phyloP scores from a whole-genome alignment of 2,113 vertebrate genomes.

The Oryzias curvinotus region DNA sequence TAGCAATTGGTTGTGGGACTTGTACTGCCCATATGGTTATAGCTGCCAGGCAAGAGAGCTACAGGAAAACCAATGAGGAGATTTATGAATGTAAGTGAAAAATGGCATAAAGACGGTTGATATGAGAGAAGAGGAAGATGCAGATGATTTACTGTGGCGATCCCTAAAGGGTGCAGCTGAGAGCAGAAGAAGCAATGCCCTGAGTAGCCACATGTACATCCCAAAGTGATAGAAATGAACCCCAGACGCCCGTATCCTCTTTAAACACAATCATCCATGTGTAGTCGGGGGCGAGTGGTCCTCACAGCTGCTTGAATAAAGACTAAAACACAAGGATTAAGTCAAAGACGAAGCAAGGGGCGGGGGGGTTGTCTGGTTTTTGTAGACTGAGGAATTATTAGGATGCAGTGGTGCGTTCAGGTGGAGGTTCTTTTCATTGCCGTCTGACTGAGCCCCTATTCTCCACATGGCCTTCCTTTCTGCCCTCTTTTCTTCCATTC shows the following conservation, averaged over 20 bases:
- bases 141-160: too few relatives aligned
- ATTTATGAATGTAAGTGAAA: too few relatives aligned
- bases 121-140: too few relatives aligned
- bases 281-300: constrained; percentile 55
- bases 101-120: too few relatives aligned
- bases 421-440: constrained; percentile 68
- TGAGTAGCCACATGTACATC: constrained; percentile 66
- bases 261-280: constrained; percentile 42
- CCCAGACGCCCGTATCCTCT: constrained; percentile 36
- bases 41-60: too few relatives aligned
- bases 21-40: too few relatives aligned
- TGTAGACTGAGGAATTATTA: constrained; percentile 63
- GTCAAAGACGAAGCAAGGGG: constrained; percentile 29
- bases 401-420: constrained; percentile 74
- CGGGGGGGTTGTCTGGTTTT: constrained; percentile 22
- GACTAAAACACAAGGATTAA: constrained; percentile 35
- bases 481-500: constrained; percentile 31
- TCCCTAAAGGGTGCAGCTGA: too few relatives aligned
- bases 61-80: too few relatives aligned
- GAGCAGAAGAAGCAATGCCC: background rate
- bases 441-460: constrained; percentile 66
- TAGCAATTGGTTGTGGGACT: too few relatives aligned
- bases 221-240: constrained; percentile 48
- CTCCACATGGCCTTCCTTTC: constrained; percentile 32
- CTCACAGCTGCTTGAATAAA: constrained; percentile 64